A percentile compares a stretch with the other conserved stretches of the same genome.
These are phyloP conservation scores for Dorcus parallelipipedus DNA, from an alignment of 2,888 invertebrate genomes.

Conservation along the genomic window DNA sequence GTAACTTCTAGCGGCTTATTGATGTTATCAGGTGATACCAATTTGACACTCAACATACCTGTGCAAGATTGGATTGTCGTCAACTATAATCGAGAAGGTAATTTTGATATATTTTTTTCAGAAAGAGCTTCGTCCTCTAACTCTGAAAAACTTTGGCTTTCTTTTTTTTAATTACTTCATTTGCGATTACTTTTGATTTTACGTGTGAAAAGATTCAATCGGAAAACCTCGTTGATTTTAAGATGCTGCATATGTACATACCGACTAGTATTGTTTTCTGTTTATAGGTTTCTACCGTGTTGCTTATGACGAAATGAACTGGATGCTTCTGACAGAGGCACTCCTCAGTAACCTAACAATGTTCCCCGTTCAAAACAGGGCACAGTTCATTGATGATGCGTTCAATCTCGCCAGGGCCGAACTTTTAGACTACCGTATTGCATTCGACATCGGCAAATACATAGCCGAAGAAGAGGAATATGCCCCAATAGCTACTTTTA, in stretches of 20 bases:
- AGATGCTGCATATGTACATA: too few relatives aligned
- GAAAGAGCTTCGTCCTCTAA: too few relatives aligned
- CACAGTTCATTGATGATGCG: conserved; percentile 55
- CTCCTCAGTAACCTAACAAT: conserved; percentile 39
- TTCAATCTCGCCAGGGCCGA: conserved; percentile 42
- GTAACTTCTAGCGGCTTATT: not conserved
- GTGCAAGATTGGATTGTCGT: not conserved
- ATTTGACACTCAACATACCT: too few relatives aligned
- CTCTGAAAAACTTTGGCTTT: too few relatives aligned
- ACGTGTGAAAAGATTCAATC: too few relatives aligned
- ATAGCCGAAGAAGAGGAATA: conserved; percentile 47
- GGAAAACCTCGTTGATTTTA: too few relatives aligned
- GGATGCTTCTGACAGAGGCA: conserved; percentile 23
- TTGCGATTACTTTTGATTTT: too few relatives aligned
- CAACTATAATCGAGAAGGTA: not conserved
- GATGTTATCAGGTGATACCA: too few relatives aligned
- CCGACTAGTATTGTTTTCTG: not conserved
- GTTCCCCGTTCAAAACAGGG: conserved; percentile 43
- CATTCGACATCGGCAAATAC: conserved; percentile 48
- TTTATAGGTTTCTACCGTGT: conserved; percentile 31
- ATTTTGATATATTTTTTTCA: not conserved
- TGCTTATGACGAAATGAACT: conserved; percentile 29
- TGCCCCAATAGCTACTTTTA: conserved; percentile 37
- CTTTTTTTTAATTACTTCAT: too few relatives aligned
- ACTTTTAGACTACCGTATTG: conserved; percentile 39